Evolutionary conservation across 2,797 vertebrate genomes (phyloP).

Genomic region (Esox masquinongy): DNA sequence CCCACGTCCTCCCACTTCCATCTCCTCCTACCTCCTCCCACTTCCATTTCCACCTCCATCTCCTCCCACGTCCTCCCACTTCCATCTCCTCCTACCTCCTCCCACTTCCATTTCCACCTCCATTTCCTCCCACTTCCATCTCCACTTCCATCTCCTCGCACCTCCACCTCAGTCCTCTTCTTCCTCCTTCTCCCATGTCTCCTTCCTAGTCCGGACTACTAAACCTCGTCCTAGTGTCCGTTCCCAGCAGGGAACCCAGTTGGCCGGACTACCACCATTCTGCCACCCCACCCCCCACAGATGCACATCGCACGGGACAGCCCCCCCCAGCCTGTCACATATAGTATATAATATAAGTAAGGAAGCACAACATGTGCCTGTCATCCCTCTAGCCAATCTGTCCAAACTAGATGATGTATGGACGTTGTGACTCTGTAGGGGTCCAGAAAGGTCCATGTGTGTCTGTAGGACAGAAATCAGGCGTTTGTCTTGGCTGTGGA

Average conservation of each 20-base stretch:
- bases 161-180: background rate
- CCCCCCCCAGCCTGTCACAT: conserved; percentile 9
- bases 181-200: conserved; percentile 1
- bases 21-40: too few species aligned
- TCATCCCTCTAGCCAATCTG: background rate
- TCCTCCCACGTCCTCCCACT: background rate
- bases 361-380: background rate
- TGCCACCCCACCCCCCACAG: conserved; percentile 8
- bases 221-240: background rate
- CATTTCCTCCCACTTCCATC: too few species aligned
- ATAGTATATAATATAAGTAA: background rate
- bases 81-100: too few species aligned
- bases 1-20: too few species aligned
- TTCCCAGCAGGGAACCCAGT: background rate
- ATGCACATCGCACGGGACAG: conserved; percentile 45
- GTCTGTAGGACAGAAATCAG: conserved; percentile 12
- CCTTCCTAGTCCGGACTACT: background rate
- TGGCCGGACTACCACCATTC: background rate
- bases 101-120: too few species aligned
- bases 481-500: conserved; percentile 36
- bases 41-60: background rate
- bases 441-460: background rate
- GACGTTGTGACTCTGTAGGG: background rate
- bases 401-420: conserved; percentile 19
- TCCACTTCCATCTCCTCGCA: conserved; percentile 4